phyloP scores from a whole-genome alignment of 1,140 invertebrate species.

The Rhagoletis pomonella region DNA sequence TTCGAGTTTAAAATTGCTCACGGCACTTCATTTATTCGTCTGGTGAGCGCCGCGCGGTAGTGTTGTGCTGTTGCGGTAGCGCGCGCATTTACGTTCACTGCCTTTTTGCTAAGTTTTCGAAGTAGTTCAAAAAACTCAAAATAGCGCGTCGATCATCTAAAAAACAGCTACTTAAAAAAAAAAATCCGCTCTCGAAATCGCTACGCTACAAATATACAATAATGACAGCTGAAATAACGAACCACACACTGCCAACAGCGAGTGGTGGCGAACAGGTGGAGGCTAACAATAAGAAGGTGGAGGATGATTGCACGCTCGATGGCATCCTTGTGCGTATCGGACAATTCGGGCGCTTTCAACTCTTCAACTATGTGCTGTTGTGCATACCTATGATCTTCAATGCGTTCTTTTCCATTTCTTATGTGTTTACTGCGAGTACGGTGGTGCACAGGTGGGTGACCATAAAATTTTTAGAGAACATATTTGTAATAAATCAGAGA shows the following conservation, averaged over 20 bases:
- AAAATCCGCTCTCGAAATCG: too few relatives aligned
- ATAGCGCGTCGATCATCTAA: not conserved
- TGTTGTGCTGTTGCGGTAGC: not conserved
- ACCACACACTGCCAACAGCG: not conserved
- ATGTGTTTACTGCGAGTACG: conserved; percentile 78
- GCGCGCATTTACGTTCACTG: not conserved
- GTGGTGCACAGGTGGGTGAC: conserved; percentile 77
- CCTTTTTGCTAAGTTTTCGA: not conserved
- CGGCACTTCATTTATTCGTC: not conserved
- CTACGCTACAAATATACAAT: too few relatives aligned
- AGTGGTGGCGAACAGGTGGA: not conserved
- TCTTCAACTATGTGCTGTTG: conserved; percentile 76
- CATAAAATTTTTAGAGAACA: conserved; percentile 63
- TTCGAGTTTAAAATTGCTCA: not conserved
- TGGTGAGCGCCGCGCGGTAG: not conserved
- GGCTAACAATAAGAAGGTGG: not conserved
- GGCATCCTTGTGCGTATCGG: conserved; percentile 69
- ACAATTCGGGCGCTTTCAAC: conserved; percentile 78
- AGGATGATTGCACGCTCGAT: conserved; percentile 65
- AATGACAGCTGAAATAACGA: conserved; percentile 13
- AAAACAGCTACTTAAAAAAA: not conserved
- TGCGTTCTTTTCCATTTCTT: conserved; percentile 76
- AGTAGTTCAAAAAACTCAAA: not conserved
- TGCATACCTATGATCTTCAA: conserved; percentile 76
- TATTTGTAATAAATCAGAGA: too few relatives aligned